Conservation (phyloP, 2,888 invertebrate species). For the Metellina segmentata region DNA sequence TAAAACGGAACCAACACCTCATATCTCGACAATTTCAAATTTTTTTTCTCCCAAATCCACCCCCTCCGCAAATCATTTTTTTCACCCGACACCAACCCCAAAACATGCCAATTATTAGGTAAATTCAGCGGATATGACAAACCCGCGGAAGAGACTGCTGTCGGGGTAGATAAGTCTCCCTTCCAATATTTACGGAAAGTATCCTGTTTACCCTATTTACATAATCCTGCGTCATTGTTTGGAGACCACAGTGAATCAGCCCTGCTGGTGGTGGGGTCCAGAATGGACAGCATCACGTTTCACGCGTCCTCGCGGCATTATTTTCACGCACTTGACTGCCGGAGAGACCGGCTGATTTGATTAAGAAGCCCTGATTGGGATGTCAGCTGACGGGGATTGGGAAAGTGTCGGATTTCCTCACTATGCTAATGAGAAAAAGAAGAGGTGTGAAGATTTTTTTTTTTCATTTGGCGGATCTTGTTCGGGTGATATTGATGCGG, state of each 20-base stretch:
- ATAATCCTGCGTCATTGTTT: slow-evolving; percentile 72
- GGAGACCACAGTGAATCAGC: slow-evolving; percentile 70
- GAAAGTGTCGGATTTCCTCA: slow-evolving; percentile 39
- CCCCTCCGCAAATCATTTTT: neutral
- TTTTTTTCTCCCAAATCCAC: neutral
- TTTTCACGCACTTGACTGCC: slow-evolving; percentile 69
- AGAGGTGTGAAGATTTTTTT: slow-evolving; percentile 21
- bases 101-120: slow-evolving; percentile 60
- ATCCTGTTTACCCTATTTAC: slow-evolving; percentile 68
- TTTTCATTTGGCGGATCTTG: neutral
- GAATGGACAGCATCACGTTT: slow-evolving; percentile 60
- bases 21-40: neutral
- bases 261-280: neutral
- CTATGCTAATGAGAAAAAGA: slow-evolving; percentile 47
- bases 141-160: slow-evolving; percentile 42
- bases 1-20: neutral
- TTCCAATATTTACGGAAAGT: slow-evolving; percentile 63
- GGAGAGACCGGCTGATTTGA: slow-evolving; percentile 61
- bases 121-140: slow-evolving; percentile 46
- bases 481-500: slow-evolving; percentile 14
- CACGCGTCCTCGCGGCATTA: slow-evolving; percentile 72
- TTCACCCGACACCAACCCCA: slow-evolving; percentile 26
- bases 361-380: slow-evolving; percentile 68
- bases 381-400: slow-evolving; percentile 57
- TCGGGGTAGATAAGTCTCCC: slow-evolving; percentile 38